A percentile compares a stretch with the other conserved stretches of the same genome.
Evolutionary conservation across 2,113 vertebrate genomes (phyloP).

Genomic region (Potamarius usumacintae): DNA sequence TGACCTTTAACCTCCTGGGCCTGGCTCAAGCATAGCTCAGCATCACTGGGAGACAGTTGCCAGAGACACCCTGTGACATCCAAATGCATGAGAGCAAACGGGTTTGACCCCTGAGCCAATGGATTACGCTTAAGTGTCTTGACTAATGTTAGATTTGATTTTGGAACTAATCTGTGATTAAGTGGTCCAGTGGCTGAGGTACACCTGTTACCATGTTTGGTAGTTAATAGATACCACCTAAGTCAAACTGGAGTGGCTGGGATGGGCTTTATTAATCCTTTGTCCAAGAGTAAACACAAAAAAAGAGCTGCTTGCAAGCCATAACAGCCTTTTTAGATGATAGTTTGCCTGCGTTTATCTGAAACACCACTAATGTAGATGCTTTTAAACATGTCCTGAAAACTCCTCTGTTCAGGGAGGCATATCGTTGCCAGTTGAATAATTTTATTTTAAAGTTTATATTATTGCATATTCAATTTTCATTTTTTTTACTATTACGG

Average conservation of each 20-base stretch:
- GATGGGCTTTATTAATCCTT: background rate
- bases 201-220: slow-evolving; percentile 15
- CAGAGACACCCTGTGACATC: slow-evolving; percentile 46
- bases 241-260: background rate
- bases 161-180: slow-evolving; percentile 26
- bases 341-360: too few species aligned
- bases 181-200: background rate
- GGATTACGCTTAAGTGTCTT: slow-evolving; percentile 9
- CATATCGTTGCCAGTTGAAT: too few species aligned
- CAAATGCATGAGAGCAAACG: slow-evolving; percentile 26
- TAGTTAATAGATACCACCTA: background rate
- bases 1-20: slow-evolving; percentile 67
- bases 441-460: too few species aligned
- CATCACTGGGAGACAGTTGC: slow-evolving; percentile 62
- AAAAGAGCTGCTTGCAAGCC: background rate
- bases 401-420: too few species aligned
- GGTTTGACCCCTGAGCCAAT: background rate
- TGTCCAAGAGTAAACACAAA: background rate
- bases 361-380: too few species aligned
- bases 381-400: too few species aligned
- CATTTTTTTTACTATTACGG: too few species aligned
- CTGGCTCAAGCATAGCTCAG: slow-evolving; percentile 66
- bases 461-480: too few species aligned
- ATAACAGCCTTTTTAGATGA: background rate
- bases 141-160: slow-evolving; percentile 20